phyloP scores from a whole-genome alignment of 2,888 invertebrate genomes.

The Tyria jacobaeae region DNA sequence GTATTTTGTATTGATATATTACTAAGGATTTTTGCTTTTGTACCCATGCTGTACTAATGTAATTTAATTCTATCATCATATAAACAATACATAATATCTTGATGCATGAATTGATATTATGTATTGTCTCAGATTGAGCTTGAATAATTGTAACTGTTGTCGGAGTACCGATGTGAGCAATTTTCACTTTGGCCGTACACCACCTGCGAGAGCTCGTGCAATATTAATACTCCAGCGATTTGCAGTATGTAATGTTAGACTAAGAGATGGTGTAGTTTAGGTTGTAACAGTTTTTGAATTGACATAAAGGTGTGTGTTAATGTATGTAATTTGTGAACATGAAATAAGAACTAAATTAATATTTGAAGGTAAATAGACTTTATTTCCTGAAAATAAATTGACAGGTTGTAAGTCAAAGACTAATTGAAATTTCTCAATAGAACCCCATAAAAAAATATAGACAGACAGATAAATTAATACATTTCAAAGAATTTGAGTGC shows the following conservation, averaged over 20 bases:
- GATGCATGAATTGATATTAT: background rate
- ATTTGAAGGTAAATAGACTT: no score
- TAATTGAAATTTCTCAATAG: no score
- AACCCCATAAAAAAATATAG: no score
- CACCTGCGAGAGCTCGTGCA: constrained; percentile 61
- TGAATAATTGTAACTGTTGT: background rate
- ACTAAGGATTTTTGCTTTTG: no score
- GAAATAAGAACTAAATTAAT: no score
- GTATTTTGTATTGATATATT: no score
- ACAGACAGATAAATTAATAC: no score
- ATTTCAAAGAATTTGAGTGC: no score
- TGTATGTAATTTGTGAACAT: no score
- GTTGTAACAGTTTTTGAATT: background rate
- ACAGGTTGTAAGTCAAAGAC: no score
- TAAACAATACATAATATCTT: background rate
- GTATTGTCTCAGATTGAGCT: background rate
- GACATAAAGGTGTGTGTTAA: background rate
- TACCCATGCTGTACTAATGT: no score
- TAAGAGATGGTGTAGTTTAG: constrained; percentile 18
- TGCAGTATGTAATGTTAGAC: constrained; percentile 34
- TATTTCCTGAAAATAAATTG: no score
- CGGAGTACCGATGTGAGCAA: constrained; percentile 47
- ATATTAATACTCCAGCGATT: constrained; percentile 61
- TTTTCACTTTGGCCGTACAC: constrained; percentile 62
- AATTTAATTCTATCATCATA: background rate